A percentile compares a stretch with the other conserved stretches of the same genome.
Conservation (phyloP, 2,797 vertebrate species). For the Myiotriccus ornatus region DNA sequence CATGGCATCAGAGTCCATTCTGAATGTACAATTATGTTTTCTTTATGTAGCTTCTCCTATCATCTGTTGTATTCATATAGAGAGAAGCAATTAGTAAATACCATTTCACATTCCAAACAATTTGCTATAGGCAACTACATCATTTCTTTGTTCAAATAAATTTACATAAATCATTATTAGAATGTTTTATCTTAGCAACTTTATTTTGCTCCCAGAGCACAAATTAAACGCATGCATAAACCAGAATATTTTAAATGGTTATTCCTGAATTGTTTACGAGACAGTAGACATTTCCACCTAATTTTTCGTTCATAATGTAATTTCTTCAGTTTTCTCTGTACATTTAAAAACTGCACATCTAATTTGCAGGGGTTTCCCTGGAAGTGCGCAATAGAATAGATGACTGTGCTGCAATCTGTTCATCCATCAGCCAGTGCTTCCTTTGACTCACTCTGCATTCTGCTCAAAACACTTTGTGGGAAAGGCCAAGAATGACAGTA, state of each 20-base stretch:
- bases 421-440: conserved; percentile 34
- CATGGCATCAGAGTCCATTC: conserved; percentile 37
- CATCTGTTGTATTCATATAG: conserved; percentile 51
- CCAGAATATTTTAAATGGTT: conserved; percentile 75
- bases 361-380: conserved; percentile 40
- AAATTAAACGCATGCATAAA: conserved; percentile 76
- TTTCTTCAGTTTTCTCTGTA: conserved; percentile 61
- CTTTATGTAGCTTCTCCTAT: conserved; percentile 38
- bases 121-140: conserved; percentile 73
- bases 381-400: conserved; percentile 27
- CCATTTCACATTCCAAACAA: conserved; percentile 71
- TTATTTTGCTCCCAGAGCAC: conserved; percentile 73
- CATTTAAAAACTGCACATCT: conserved; percentile 14
- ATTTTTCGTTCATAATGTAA: conserved; percentile 70
- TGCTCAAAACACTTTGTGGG: conserved; percentile 24
- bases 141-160: conserved; percentile 77
- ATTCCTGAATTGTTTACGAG: conserved; percentile 74
- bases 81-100: conserved; percentile 62
- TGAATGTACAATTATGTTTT: conserved; percentile 39
- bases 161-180: conserved; percentile 79
- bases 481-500: conserved; percentile 47
- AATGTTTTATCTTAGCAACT: conserved; percentile 73
- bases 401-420: conserved; percentile 19
- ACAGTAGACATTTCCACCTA: conserved; percentile 68
- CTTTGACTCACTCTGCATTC: conserved; percentile 44